Base-by-base conservation (phyloP, 2,888 invertebrate genomes). In the Drosophila helvetica region DNA sequence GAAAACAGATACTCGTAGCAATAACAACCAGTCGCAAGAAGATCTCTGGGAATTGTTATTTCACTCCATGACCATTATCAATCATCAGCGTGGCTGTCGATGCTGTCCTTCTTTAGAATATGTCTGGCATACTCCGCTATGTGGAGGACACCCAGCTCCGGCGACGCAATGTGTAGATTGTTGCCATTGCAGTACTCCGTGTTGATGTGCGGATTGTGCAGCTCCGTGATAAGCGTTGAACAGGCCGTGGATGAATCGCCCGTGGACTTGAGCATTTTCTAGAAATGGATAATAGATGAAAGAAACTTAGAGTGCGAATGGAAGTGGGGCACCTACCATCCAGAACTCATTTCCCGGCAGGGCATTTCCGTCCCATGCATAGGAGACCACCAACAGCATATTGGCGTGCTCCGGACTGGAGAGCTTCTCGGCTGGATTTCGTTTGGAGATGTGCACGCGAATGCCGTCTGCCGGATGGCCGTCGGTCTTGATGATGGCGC, bases 311-410 rank as follows among this genome's bases (percentile, higher is more conserved):
- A n/a, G 15, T n/a, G 38, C 15, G 38, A 1, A 6, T 18, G 2
- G 0, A 15, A 22, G 3, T 15, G 9, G 10, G 25, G 3, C 0
- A 61, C 72, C 91, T 60, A 93, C 93, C 78, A 90, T 90, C 96
- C 96, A 96, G 89, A 94, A 96, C 85, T 96, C 96, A 79, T 96
- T 96, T 50, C 95, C 96, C 1, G 96, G 95, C 64, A 95, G 93
- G 0, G 95, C 94, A 84, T 96, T 96, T 8, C 95, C 94, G 86
- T 96, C 95, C 94, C 95, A 95, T 0, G 96, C 94, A 82, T 95
- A 96, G 0, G 95, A 95, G 33, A 95, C 94, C 0, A 95, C 93
- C 17, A 95, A 91, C 10, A 94, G 86, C 72, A 93, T 93, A 60
- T 93, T 93, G 19, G 86, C 68, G 89, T 65, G 91, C 91, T 43